Base-by-base conservation (phyloP, 2,113 vertebrate species). In the Brachirus orientalis region DNA sequence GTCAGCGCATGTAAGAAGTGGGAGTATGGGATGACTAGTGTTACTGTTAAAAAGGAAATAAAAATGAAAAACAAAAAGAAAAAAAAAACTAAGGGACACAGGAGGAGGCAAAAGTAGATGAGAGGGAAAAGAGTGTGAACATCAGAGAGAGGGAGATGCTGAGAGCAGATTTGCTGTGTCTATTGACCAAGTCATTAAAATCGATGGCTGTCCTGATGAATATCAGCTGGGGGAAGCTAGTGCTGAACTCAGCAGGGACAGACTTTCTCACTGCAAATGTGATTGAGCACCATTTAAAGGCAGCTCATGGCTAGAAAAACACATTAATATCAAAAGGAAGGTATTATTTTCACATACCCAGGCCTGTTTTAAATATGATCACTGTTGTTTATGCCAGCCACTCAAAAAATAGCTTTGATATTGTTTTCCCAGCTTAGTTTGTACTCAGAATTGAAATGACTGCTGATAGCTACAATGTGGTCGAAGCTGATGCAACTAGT, bases 111-210 rank as follows among this genome's bases (percentile, higher is more conserved):
- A 48, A 57, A n/a, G n/a, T n/a, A n/a, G n/a, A n/a, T n/a, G 58
- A 37, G 47, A 55, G 18, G 55, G 41, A 54, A 64, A 51, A 69
- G 63, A 52, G 22, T 16, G 35, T 6, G 65, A 50, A 43, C 36
- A 48, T 19, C 46, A 77, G 57, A 45, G 46, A 40, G 63, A 45
- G 56, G 37, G 58, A 45, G 63, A 68, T 63, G 62, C 67, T 62
- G 68, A 69, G 69, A 77, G 74, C 18, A 0, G 55, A 65, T 63
- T 60, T 35, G 10, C 63, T 55, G 69, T 76, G 80, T 82, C 75
- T 88, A 70, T 88, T 87, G 89, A 87, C 80, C 69, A 37, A 83
- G 74, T 84, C 80, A 69, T 86, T 91, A 52, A 86, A 88, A 89
- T 89, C 82, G 45, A 87, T 88, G 79, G 60, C 57, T 63, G 75